Base-by-base conservation (phyloP, 1,140 invertebrate species). In the Tenebrio molitor region DNA sequence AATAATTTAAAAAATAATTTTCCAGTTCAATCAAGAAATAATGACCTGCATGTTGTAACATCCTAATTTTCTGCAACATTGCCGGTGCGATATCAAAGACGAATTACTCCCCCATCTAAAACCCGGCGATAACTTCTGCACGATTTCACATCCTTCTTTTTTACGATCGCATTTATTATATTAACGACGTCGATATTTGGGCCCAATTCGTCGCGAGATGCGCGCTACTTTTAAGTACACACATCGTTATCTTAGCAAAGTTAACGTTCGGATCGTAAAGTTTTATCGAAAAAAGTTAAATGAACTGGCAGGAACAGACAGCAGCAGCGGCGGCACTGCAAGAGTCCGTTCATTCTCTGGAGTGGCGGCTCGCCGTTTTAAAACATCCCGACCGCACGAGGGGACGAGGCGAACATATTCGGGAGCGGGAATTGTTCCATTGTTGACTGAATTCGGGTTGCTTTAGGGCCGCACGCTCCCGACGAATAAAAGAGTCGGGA, bases 261-360 rank as follows among this genome's bases (percentile, higher is more conserved):
- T 68, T 65, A 65, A 65, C 63, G 29, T 36, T 16, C 16, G 33
- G 63, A 65, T 65, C 33, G 63, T 65, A 34, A 65, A 65, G 63
- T 68, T 68, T 68, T 68, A 68, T 68, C 41, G 66, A 44, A 68
- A 44, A 68, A 68, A 68, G 66, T 68, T 68, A 68, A 68, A 68
- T 68, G 66, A 68, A 44, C 66, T 68, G 66, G 66, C 66, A 68
- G 41, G 50, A 68, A 50, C 66, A 68, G 66, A 68, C 41, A 50
- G 39, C 34, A n/a, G 33, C 17, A 50, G 39, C 34, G 14, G 33
- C n/a, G 16, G 33, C 29, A 7, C 10, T 36, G 63, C 17, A 29
- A 29, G 19, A 14, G 53, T 62, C 12, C 19, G 53, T 21, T 29
- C 25, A 3, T 29, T 3, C 25, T 4, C 25, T 4, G 17, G 19